Evolutionary conservation across 2,888 invertebrate species (phyloP).

Genomic region (Leptarthrus brevirostris): DNA sequence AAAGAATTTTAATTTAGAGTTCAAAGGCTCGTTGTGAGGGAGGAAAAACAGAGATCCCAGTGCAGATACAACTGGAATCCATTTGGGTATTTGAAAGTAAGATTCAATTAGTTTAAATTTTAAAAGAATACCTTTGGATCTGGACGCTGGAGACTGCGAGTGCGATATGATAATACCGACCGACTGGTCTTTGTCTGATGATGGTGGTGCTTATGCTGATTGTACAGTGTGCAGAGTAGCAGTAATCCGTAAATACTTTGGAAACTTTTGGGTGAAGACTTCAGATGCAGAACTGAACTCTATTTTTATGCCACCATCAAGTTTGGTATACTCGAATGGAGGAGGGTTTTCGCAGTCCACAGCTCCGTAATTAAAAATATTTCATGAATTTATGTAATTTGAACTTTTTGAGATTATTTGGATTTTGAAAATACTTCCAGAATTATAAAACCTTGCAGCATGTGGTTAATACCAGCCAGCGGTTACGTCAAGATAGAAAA

Average conservation of each 20-base stretch:
- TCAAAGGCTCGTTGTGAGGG: constrained; percentile 11
- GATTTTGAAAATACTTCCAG: no score
- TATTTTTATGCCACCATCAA: no score
- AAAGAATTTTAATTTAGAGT: constrained; percentile 39
- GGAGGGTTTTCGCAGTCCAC: no score
- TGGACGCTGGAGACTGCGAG: background rate
- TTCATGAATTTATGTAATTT: no score
- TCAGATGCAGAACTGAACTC: no score
- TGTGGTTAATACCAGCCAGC: no score
- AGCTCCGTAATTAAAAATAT: no score
- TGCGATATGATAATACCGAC: background rate
- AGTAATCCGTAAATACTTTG: background rate
- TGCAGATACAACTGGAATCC: constrained; percentile 4
- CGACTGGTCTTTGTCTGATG: background rate
- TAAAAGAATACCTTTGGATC: background rate
- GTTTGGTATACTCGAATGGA: no score
- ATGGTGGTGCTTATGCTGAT: background rate
- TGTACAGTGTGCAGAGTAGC: background rate
- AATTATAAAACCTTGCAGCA: no score
- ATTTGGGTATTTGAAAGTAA: background rate
- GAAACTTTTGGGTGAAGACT: background rate
- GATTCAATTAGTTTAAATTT: background rate
- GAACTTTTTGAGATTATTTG: no score
- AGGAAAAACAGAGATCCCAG: background rate
- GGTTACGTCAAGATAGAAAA: no score